Base-by-base conservation (phyloP, 2,888 invertebrate species). In the Latheticus oryzae region DNA sequence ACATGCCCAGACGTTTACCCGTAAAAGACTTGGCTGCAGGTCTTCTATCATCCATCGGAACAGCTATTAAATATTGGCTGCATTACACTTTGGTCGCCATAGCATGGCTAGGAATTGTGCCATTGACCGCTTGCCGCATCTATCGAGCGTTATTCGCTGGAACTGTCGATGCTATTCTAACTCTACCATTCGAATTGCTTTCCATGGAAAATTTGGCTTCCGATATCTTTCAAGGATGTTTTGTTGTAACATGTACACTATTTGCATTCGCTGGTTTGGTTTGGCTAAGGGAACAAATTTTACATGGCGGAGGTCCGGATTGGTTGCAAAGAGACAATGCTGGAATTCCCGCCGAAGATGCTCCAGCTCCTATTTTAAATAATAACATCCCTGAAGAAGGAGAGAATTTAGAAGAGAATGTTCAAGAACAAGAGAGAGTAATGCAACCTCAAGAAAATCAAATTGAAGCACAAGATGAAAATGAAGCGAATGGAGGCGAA, bases 1-100 rank as follows among this genome's bases (percentile, higher is more conserved):
- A 99, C 77, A 99, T 99, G 99, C 99, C 99, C n/a, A 87, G 97
- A 59, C 85, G 97, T 58, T 81, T 99, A 70, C 99, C 99, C 0
- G 82, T 99, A 17, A 87, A 88, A 64, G 98, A 98, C 78, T 91
- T 99, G 4, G 85, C 95, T 0, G 91, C 91, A 33, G 99, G 99
- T 1, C 80, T 97, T 38, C 82, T 95, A 47, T 87, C 91, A 2
- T 97, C 95, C 11, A 87, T 97, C 17, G 90, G 90, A 1, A 93
- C 93, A 30, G 97, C 97, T 1, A 90, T 97, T 0, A 91, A 95
- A 73, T 96, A 95, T 77, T 98, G 98, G 97, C 81, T 97, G 12
- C 97, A 98, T 78, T 99, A 97, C 76, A 95, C 97, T 0, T 80
- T 99, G 38, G 99, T 99, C 1, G 96, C 97, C 3, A 84, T 96